These are phyloP conservation scores for Sminthurinus signatus DNA, from an alignment of 1,140 invertebrate genomes.

Conservation along the genomic window DNA sequence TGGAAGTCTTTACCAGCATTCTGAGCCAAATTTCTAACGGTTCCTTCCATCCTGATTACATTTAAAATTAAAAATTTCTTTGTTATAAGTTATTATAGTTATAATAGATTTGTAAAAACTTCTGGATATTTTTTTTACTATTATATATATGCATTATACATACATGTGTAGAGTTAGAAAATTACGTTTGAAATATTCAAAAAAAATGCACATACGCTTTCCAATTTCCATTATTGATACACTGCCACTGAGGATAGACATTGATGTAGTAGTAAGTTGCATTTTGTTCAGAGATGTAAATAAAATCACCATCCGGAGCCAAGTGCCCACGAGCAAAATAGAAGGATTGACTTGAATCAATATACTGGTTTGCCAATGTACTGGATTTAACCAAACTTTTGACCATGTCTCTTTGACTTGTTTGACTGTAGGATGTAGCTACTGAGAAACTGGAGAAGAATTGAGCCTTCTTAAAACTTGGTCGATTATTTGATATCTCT, in stretches of 20 bases:
- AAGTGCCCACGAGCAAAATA: slow-evolving; percentile 51
- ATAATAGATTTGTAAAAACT: too few species aligned
- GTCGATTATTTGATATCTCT: slow-evolving; percentile 29
- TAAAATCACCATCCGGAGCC: slow-evolving; percentile 52
- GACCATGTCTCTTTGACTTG: slow-evolving; percentile 12
- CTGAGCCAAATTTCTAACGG: slow-evolving; percentile 27
- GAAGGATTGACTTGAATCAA: slow-evolving; percentile 23
- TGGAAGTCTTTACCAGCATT: slow-evolving; percentile 9
- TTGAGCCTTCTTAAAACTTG: slow-evolving; percentile 29
- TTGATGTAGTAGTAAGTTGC: slow-evolving; percentile 53
- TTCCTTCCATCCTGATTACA: slow-evolving; percentile 9
- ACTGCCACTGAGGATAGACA: slow-evolving; percentile 53
- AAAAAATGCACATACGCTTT: slow-evolving; percentile 19
- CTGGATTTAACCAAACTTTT: slow-evolving; percentile 18
- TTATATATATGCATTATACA: too few species aligned
- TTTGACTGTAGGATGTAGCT: slow-evolving; percentile 16
- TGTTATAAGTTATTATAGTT: too few species aligned
- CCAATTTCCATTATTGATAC: slow-evolving; percentile 39
- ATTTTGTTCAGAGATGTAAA: slow-evolving; percentile 46
- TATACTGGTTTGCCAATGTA: slow-evolving; percentile 22
- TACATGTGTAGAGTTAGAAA: background rate
- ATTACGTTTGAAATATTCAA: background rate
- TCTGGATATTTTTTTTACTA: too few species aligned
- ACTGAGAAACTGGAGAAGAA: slow-evolving; percentile 23
- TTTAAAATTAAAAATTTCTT: too few species aligned